Conservation (phyloP, 2,888 invertebrate species). For the Aleiodes alternator region DNA sequence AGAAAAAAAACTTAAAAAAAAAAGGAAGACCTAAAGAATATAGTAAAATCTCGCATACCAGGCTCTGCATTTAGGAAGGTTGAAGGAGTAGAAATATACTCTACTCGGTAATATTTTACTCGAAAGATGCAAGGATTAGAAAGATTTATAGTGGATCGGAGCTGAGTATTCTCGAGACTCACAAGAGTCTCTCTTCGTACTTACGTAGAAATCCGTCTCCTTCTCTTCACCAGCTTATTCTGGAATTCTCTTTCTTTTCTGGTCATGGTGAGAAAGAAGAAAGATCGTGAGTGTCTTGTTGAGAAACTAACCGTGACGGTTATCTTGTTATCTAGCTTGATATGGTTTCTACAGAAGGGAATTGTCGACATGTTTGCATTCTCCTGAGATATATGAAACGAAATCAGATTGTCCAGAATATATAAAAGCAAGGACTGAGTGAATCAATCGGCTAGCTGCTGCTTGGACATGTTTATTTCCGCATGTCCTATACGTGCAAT, state of each 20-base stretch:
- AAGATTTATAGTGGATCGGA: constrained; percentile 62
- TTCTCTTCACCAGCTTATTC: constrained; percentile 47
- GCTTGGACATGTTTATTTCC: too few species aligned
- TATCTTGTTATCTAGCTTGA: constrained; percentile 54
- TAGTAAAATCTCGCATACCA: constrained; percentile 18
- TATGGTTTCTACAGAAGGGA: constrained; percentile 46
- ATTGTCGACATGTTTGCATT: constrained; percentile 26
- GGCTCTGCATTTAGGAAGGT: constrained; percentile 10
- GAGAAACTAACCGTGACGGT: constrained; percentile 44
- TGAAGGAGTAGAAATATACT: constrained; percentile 17
- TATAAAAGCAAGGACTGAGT: not conserved
- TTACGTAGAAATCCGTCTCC: constrained; percentile 19
- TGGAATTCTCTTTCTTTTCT: constrained; percentile 20
- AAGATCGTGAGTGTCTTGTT: constrained; percentile 22
- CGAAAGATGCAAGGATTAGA: constrained; percentile 62
- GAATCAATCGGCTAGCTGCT: too few species aligned
- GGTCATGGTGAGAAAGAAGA: constrained; percentile 1
- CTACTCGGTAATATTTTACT: constrained; percentile 60
- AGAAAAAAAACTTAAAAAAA: not conserved
- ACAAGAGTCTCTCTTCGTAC: constrained; percentile 32
- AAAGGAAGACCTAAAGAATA: not conserved
- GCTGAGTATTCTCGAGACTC: constrained; percentile 40
- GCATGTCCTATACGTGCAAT: too few species aligned
- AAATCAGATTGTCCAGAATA: constrained; percentile 16
- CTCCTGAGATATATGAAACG: constrained; percentile 16